phyloP scores from a whole-genome alignment of 2,113 vertebrate genomes.

The Cinclus cinclus region DNA sequence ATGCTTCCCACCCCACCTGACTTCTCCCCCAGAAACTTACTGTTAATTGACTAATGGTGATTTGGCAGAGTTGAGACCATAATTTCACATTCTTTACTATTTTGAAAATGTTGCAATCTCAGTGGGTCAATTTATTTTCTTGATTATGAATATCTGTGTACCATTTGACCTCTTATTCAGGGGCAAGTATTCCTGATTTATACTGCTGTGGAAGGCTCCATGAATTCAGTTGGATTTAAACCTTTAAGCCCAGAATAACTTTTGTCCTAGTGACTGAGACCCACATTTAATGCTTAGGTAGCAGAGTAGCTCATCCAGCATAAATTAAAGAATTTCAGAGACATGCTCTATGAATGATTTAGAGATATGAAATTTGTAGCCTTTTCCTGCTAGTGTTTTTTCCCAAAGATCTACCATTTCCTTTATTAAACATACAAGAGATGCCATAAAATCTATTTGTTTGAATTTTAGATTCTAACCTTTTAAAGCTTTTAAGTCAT shows the following conservation, averaged over 20 bases:
- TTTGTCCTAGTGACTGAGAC: not conserved
- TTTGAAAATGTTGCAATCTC: not conserved
- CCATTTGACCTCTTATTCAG: not conserved
- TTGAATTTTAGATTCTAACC: conserved; percentile 24
- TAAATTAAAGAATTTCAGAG: not conserved
- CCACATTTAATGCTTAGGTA: not conserved
- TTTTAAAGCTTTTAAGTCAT: conserved; percentile 34
- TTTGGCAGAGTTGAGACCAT: no score
- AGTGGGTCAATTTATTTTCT: not conserved
- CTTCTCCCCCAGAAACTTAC: not conserved
- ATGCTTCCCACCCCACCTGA: no score
- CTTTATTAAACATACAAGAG: conserved; percentile 12
- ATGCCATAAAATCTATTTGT: not conserved
- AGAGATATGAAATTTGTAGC: not conserved
- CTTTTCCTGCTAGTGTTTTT: not conserved
- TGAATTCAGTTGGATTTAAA: not conserved
- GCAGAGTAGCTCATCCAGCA: not conserved
- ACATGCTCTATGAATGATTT: not conserved
- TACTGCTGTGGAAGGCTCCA: not conserved
- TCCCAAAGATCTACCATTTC: not conserved
- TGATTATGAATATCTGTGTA: not conserved
- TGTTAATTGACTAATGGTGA: not conserved
- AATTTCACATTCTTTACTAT: not conserved
- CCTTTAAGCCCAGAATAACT: not conserved
- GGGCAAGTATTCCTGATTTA: not conserved